phyloP scores from a whole-genome alignment of 2,888 invertebrate genomes.

The Polydrusus tereticollis region DNA sequence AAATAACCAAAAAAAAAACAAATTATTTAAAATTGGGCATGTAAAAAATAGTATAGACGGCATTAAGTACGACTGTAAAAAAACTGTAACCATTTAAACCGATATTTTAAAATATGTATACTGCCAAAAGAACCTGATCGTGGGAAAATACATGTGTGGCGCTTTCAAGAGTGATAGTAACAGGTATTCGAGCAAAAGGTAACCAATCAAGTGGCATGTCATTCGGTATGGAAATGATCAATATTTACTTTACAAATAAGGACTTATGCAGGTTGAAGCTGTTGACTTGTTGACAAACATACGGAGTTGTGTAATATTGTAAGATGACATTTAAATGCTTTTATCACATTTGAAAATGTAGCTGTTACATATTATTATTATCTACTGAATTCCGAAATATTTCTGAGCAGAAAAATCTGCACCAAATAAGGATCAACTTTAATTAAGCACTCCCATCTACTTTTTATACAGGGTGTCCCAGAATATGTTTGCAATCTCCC shows the following conservation, averaged over 20 bases:
- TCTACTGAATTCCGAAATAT: background rate
- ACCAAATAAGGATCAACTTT: background rate
- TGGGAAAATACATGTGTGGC: constrained; percentile 43
- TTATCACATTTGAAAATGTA: background rate
- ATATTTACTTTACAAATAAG: constrained; percentile 43
- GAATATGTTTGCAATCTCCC: no score
- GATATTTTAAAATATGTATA: constrained; percentile 1
- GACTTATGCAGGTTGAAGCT: constrained; percentile 32
- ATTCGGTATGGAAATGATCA: constrained; percentile 38
- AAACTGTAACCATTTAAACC: no score
- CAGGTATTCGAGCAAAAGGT: constrained; percentile 30
- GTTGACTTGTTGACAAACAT: constrained; percentile 42
- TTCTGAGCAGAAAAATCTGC: background rate
- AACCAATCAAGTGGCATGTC: constrained; percentile 32
- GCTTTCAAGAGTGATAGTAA: constrained; percentile 40
- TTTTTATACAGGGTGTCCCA: no score
- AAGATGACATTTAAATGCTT: constrained; percentile 19
- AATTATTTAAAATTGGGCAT: no score
- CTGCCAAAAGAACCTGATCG: constrained; percentile 29
- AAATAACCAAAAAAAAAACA: no score
- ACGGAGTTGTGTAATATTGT: constrained; percentile 12
- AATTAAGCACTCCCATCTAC: no score
- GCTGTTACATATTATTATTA: background rate
- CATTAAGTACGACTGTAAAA: no score
- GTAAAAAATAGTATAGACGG: no score